A percentile compares a stretch with the other conserved stretches of the same genome.
These are phyloP conservation scores for Maniola hyperantus DNA, from an alignment of 2,888 invertebrate species.

Conservation along the genomic window DNA sequence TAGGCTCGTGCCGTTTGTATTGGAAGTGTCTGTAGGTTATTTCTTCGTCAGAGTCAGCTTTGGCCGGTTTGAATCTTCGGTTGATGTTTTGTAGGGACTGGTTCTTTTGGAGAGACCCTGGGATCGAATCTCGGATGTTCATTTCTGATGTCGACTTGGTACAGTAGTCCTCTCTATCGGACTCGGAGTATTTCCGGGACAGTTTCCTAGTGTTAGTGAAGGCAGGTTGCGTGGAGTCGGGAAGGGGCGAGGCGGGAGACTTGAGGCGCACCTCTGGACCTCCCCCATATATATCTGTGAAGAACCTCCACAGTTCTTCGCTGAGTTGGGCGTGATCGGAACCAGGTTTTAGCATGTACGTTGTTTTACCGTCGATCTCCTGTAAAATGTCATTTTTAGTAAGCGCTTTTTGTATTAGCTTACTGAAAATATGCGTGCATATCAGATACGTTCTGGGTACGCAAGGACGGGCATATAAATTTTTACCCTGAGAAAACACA, in stretches of 20 bases:
- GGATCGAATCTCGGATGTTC: slow-evolving; percentile 60
- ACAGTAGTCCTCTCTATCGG: slow-evolving; percentile 74
- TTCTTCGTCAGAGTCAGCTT: slow-evolving; percentile 68
- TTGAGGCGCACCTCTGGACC: slow-evolving; percentile 89
- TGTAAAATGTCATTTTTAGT: slow-evolving; percentile 45
- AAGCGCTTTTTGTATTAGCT: neutral
- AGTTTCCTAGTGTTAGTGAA: slow-evolving; percentile 37
- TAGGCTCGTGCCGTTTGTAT: slow-evolving; percentile 60
- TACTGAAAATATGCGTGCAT: too few relatives aligned
- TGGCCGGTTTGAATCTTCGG: slow-evolving; percentile 51
- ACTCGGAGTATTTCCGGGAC: slow-evolving; percentile 66
- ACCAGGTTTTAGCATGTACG: slow-evolving; percentile 70
- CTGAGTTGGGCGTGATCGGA: slow-evolving; percentile 90
- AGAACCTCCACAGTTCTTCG: slow-evolving; percentile 93
- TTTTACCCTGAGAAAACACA: too few relatives aligned
- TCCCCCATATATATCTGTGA: slow-evolving; percentile 93
- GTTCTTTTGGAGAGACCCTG: slow-evolving; percentile 68
- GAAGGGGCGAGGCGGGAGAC: slow-evolving; percentile 46
- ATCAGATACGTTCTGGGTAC: too few relatives aligned
- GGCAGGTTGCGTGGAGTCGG: slow-evolving; percentile 23
- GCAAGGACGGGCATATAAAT: too few relatives aligned
- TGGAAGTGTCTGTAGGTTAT: slow-evolving; percentile 58
- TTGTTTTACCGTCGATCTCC: slow-evolving; percentile 68
- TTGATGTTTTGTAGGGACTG: slow-evolving; percentile 75
- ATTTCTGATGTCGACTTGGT: slow-evolving; percentile 68